Evolutionary conservation across 2,888 invertebrate species (phyloP), one percentile per base, ranked within the genome.

Genomic region (Endomychus coccineus): DNA sequence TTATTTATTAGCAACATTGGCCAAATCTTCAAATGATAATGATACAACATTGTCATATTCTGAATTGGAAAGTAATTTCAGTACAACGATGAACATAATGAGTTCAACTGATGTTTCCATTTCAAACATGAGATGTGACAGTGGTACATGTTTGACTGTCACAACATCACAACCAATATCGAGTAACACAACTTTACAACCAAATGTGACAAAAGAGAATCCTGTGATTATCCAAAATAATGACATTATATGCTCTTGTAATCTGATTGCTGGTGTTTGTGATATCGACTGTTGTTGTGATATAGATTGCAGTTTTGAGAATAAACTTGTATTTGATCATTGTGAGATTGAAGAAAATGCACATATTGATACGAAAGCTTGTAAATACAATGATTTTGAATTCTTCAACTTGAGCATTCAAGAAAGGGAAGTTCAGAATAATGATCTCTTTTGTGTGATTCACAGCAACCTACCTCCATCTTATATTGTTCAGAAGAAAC

Each of bases 211-310:
- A n/a, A 19, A 19, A 7, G n/a, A 7, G 6, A 7, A 9, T 6
- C 7, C 27, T 6, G 11, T 13, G 14, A 7, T 7, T 5, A 34
- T 28, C 17, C 6, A 31, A 10, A 5, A 17, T 21, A 15, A 36
- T 19, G 17, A 21, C 11, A 11, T 13, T 6, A 10, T 22, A 27
- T 38, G 34, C 13, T 31, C 33, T n/a, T 30, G 35, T 38, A n/a
- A 39, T 47, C 59, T 64, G 38, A 49, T 82, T 80, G 63, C 64
- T 30, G 66, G 70, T 49, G 66, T 69, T 21, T 90, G 90, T 65
- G 86, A 90, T 63, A 73, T 86, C 34, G 83, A 86, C 60, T 90
- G 89, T 57, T 89, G 88, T 57, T 90, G 90, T 61, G 89, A 90
- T 61, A 55, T 52, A 28, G 84, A 88, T 50, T 90, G 89, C 56